Evolutionary conservation across 2,113 vertebrate genomes (phyloP), one percentile per base, ranked within the genome.

Genomic region (Lycaon pictus): DNA sequence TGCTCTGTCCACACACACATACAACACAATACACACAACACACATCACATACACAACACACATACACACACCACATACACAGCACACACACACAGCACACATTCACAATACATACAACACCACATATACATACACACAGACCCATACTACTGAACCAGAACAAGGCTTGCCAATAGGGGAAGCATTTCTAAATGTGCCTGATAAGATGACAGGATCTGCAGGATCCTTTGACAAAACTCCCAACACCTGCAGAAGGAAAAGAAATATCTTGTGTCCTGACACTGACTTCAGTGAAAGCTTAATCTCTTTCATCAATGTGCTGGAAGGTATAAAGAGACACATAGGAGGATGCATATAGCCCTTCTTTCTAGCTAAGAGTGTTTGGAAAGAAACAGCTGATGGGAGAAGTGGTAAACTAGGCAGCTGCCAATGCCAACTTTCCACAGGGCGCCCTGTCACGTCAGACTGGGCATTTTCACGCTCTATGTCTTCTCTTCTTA

Each of bases 101-200:
- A 43, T 43, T 43, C 43, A 43, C 43, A 43, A 43, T 43, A 43
- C 43, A 43, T 43, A 43, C 43, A 43, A 7, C 6, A 43, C 43
- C 43, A 19, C 11, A 35, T 25, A 55, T 3, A 53, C 48, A 63
- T 32, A 71, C 25, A 25, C 15, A 35, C 55, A 51, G 3, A 48
- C 19, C 8, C 69, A 58, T 19, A 7, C 60, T 76, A 55, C 35
- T 7, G 32, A 93, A 53, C 85, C 63, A 81, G 17, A 10, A 60
- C 29, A 11, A 94, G 56, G 32, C 20, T 84, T 13, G 23, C 19
- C 23, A 11, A 6, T 1, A 37, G 12, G 12, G 23, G 58, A 56
- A 84, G 55, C 72, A 92, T 48, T 94, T 88, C 86, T 69, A 32
- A 72, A 43, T 53, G 7, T 65, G 53, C 32, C 71, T 69, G 53